Evolutionary conservation across 2,113 vertebrate genomes (phyloP).

Genomic region (Lota lota): DNA sequence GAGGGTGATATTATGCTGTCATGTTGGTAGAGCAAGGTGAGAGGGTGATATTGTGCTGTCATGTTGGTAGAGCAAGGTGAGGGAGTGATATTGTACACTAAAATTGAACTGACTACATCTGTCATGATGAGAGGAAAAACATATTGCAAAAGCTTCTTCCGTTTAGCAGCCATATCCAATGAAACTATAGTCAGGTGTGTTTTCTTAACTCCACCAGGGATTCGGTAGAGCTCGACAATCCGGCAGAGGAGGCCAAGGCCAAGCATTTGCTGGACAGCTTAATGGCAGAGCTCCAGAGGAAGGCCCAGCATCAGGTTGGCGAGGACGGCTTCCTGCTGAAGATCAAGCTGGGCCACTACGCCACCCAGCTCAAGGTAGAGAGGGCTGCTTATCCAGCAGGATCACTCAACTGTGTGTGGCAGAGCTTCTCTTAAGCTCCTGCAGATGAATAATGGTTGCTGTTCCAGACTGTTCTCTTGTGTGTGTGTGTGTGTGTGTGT

Average conservation of each 20-base stretch:
- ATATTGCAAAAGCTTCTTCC: too few relatives aligned
- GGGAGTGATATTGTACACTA: too few relatives aligned
- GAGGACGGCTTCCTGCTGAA: conserved; percentile 94
- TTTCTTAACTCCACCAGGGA: conserved; percentile 73
- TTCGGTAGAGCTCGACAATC: conserved; percentile 87
- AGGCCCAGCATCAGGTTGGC: conserved; percentile 90
- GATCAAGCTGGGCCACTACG: conserved; percentile 94
- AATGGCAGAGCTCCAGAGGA: conserved; percentile 92
- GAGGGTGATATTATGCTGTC: too few relatives aligned
- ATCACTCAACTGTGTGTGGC: too few relatives aligned
- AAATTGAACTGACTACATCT: too few relatives aligned
- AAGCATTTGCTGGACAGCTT: conserved; percentile 88
- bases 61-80: too few relatives aligned
- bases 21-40: too few relatives aligned
- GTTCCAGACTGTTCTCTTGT: neutral
- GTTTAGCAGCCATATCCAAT: too few relatives aligned
- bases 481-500: neutral
- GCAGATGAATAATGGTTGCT: neutral
- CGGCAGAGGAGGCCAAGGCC: conserved; percentile 85
- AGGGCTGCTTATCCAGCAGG: too few relatives aligned
- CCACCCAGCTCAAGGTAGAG: conserved; percentile 85
- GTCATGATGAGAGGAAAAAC: too few relatives aligned
- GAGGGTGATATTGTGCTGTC: too few relatives aligned
- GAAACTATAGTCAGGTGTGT: neutral
- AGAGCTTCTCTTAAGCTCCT: too few relatives aligned